Evolutionary conservation across 2,888 invertebrate species (phyloP).

Genomic region (Allygus modestus): DNA sequence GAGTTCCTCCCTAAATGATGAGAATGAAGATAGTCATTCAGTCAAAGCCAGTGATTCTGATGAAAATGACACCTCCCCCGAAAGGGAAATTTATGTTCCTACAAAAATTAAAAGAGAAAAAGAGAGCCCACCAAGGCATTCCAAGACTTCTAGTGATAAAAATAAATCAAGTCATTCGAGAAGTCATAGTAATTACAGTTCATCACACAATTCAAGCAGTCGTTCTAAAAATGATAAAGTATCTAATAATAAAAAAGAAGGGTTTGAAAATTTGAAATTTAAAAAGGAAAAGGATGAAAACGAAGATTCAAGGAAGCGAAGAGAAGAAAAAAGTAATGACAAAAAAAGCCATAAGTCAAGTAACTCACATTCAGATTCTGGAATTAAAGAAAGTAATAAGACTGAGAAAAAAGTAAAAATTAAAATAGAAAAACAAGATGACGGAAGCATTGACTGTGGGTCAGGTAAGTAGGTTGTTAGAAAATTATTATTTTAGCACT

Average conservation of each 20-base stretch:
- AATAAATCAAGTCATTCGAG: slow-evolving; percentile 64
- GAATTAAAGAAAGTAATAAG: slow-evolving; percentile 2
- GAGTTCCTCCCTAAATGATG: slow-evolving; percentile 4
- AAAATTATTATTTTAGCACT: no score
- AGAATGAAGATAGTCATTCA: slow-evolving; percentile 53
- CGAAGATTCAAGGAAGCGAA: slow-evolving; percentile 69
- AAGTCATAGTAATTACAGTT: slow-evolving; percentile 44
- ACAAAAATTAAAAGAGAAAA: slow-evolving; percentile 63
- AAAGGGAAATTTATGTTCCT: slow-evolving; percentile 42
- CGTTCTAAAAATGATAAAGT: not conserved
- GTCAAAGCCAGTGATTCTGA: slow-evolving; percentile 56
- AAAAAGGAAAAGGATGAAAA: slow-evolving; percentile 69
- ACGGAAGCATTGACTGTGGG: slow-evolving; percentile 68
- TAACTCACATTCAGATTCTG: not conserved
- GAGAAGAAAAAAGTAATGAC: slow-evolving; percentile 72
- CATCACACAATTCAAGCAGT: slow-evolving; percentile 35
- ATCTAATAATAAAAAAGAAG: slow-evolving; percentile 63
- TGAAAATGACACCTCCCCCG: slow-evolving; percentile 50
- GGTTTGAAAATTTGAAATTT: slow-evolving; percentile 66
- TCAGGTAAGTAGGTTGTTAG: slow-evolving; percentile 66
- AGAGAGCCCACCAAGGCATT: slow-evolving; percentile 29
- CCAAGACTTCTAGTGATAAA: slow-evolving; percentile 60
- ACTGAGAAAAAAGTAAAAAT: slow-evolving; percentile 64
- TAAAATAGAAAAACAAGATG: slow-evolving; percentile 71
- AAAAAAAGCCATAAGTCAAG: slow-evolving; percentile 72